These are phyloP conservation scores for Drosophila erecta DNA, from an alignment of 1,140 invertebrate species.

Conservation along the genomic window DNA sequence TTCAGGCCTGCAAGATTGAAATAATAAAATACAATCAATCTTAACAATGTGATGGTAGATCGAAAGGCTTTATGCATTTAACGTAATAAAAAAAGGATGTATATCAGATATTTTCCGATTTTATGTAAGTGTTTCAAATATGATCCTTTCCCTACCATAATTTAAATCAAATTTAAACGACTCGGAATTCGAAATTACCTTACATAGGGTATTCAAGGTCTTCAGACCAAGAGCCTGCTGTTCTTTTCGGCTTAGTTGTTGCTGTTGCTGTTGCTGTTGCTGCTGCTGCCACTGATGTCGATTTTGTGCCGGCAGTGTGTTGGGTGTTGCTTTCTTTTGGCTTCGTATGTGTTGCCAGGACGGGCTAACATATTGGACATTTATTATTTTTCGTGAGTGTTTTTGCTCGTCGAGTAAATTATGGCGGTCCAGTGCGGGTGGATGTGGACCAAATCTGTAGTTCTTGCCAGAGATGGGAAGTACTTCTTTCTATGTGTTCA, in stretches of 20 bases:
- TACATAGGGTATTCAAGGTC: conserved; percentile 9
- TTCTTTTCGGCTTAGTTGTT: conserved; percentile 30
- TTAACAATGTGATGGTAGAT: no score
- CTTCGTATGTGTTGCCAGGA: conserved; percentile 64
- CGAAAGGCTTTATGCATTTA: no score
- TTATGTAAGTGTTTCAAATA: neutral
- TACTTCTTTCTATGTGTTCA: neutral
- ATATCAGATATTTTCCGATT: neutral
- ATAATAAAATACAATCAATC: no score
- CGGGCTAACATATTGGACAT: conserved; percentile 81
- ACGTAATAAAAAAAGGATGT: no score
- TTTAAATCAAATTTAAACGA: neutral
- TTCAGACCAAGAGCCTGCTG: conserved; percentile 1
- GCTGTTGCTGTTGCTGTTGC: conserved; percentile 24
- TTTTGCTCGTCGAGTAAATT: conserved; percentile 80
- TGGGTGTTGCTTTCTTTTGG: conserved; percentile 63
- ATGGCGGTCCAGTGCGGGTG: conserved; percentile 36
- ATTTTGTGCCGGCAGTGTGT: conserved; percentile 46
- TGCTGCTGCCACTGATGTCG: conserved; percentile 50
- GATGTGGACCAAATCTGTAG: conserved; percentile 14
- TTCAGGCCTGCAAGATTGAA: no score
- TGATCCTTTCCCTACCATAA: neutral
- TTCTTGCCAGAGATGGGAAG: conserved; percentile 3
- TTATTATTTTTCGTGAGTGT: conserved; percentile 82
- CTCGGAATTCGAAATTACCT: neutral